These are phyloP conservation scores for Berghia stephanieae DNA, from an alignment of 1,140 invertebrate species.

Conservation along the genomic window DNA sequence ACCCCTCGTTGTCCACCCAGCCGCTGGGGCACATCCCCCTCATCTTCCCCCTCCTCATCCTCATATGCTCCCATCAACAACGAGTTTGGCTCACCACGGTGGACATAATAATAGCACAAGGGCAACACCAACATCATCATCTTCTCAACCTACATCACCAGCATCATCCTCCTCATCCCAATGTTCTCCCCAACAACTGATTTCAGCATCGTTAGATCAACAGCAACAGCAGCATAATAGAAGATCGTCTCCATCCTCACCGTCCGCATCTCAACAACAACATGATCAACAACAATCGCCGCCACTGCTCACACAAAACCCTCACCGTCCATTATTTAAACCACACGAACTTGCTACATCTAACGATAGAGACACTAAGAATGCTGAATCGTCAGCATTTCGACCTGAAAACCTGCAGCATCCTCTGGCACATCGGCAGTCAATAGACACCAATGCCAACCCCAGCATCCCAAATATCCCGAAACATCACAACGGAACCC, in stretches of 20 bases:
- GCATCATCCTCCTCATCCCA: neutral
- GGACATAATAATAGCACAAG: too few species aligned
- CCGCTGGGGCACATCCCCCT: neutral
- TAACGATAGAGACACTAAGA: too few species aligned
- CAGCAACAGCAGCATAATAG: slow-evolving; percentile 9
- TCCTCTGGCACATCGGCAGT: neutral
- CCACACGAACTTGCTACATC: slow-evolving; percentile 27
- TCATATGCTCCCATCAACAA: too few species aligned
- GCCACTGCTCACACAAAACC: neutral
- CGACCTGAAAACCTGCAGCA: neutral
- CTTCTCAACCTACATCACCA: neutral
- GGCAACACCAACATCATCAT: too few species aligned
- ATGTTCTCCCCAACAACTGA: too few species aligned
- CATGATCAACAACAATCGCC: neutral
- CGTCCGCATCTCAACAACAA: neutral
- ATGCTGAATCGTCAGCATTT: too few species aligned
- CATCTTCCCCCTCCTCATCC: neutral
- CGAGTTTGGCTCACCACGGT: too few species aligned
- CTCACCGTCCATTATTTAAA: slow-evolving; percentile 28
- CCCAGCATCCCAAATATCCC: slow-evolving; percentile 8
- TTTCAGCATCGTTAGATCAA: too few species aligned
- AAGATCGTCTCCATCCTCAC: neutral
- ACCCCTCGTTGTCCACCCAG: slow-evolving; percentile 12
- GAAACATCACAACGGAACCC: neutral
- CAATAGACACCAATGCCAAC: too few species aligned